Evolutionary conservation across 2,113 vertebrate genomes (phyloP), one percentile per base, ranked within the genome.

Genomic region (Stigmatopora argus): DNA sequence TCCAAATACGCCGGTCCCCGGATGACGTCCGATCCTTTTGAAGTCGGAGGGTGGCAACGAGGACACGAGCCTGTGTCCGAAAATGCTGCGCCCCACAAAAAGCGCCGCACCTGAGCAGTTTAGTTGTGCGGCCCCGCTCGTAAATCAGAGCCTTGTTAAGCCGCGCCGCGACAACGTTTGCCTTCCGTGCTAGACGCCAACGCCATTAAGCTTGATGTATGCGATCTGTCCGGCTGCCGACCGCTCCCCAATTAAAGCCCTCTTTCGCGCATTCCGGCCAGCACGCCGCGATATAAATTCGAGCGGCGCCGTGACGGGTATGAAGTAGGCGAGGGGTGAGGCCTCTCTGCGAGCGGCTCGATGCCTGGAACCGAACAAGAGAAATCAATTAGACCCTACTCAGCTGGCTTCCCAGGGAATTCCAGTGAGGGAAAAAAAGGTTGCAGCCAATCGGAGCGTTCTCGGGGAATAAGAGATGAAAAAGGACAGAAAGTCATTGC

Each of bases 341-440:
- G 70, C 62, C 77, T 74, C 82, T 87, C 78, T 82, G 64, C 74
- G 23, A 23, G 70, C 79, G 81, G 78, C 65, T 87, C 86, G 69
- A 86, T 86, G 81, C 83, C 70, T 74, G 73, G 78, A 80, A 76
- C 78, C 44, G 65, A 85, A 89, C 87, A 86, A 86, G 86, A 89
- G 85, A 88, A 90, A 89, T 89, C 88, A 89, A 89, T 89, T 89
- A 89, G 82, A 77, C 69, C 77, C 78, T 56, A 80, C 85, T 87
- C 66, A 73, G 80, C 81, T 85, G 82, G 80, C 76, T 79, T 86
- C 82, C 60, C 47, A 75, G 78, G 78, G 80, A 73, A 78, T 71
- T 80, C 69, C 62, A 81, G 75, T 64, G 73, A 59, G 77, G 79
- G 26, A 31, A 31, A 82, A 72, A 75, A 78, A 77, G 53, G 48